Percentiles rank a stretch among this genome's conserved stretches.
Evolutionary conservation across 1,140 invertebrate genomes (phyloP).

Genomic region (Saxidomus purpurata): DNA sequence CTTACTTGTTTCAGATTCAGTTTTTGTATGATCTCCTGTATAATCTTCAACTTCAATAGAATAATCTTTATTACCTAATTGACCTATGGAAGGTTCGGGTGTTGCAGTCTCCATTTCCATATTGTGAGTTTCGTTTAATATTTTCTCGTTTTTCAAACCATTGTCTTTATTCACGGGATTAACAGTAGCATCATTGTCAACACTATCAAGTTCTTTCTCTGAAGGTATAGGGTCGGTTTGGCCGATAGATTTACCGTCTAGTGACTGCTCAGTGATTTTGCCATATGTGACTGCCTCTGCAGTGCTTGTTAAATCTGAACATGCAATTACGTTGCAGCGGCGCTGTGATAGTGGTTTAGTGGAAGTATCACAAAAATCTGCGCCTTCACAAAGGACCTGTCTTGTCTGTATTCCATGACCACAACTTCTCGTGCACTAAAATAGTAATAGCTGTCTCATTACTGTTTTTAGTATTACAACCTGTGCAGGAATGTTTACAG

Average conservation of each 20-base stretch:
- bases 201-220: not conserved
- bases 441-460: too few species aligned
- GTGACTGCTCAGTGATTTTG: too few species aligned
- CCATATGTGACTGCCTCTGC: not conserved
- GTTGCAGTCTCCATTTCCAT: not conserved
- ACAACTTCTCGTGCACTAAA: slow-evolving; percentile 82
- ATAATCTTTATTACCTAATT: not conserved
- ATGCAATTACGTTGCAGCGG: not conserved
- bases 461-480: too few species aligned
- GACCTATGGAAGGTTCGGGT: not conserved
- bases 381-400: slow-evolving; percentile 77
- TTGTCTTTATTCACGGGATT: not conserved
- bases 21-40: not conserved
- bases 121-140: not conserved
- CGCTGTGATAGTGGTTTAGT: slow-evolving; percentile 69
- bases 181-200: not conserved
- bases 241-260: too few species aligned
- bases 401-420: slow-evolving; percentile 81
- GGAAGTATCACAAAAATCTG: slow-evolving; percentile 71
- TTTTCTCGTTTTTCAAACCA: not conserved
- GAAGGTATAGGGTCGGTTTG: too few species aligned
- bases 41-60: not conserved
- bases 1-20: not conserved
- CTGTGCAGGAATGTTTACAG: too few species aligned
- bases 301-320: not conserved